phyloP scores from a whole-genome alignment of 2,113 vertebrate species.

The Sinocyclocheilus anophthalmus region DNA sequence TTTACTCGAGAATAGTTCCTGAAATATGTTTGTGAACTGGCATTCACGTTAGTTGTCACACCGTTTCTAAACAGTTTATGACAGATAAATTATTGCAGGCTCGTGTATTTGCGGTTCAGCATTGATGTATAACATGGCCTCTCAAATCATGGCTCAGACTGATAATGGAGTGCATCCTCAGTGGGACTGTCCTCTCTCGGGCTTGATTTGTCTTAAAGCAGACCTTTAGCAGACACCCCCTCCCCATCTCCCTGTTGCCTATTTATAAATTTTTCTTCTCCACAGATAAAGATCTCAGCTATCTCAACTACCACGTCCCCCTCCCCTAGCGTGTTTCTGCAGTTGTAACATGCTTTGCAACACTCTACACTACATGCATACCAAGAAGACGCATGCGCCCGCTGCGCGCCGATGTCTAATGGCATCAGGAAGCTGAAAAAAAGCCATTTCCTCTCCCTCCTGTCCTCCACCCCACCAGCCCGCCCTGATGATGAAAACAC shows the following conservation, averaged over 20 bases:
- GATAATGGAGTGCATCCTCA: conserved; percentile 26
- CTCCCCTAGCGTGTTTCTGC: conserved; percentile 84
- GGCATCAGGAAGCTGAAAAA: conserved; percentile 91
- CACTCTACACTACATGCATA: conserved; percentile 74
- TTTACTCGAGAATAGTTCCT: not conserved
- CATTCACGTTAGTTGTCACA: conserved; percentile 27
- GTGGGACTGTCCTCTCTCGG: conserved; percentile 30
- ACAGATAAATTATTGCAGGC: not conserved
- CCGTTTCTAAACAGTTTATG: conserved; percentile 42
- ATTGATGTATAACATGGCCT: conserved; percentile 42
- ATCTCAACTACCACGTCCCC: conserved; percentile 82
- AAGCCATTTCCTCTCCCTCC: conserved; percentile 72
- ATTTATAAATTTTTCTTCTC: conserved; percentile 82
- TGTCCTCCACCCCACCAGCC: conserved; percentile 66
- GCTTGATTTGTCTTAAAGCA: conserved; percentile 36
- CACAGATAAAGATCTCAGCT: conserved; percentile 83
- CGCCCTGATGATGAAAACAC: conserved; percentile 91
- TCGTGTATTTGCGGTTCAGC: conserved; percentile 27
- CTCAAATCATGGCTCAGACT: conserved; percentile 33
- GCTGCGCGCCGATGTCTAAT: conserved; percentile 81
- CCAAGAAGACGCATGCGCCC: conserved; percentile 76
- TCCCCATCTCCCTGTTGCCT: conserved; percentile 72
- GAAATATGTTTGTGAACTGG: conserved; percentile 17
- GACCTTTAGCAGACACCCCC: conserved; percentile 31
- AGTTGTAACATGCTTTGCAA: conserved; percentile 76